phyloP scores from a whole-genome alignment of 2,113 vertebrate species.

The Eptesicus fuscus region DNA sequence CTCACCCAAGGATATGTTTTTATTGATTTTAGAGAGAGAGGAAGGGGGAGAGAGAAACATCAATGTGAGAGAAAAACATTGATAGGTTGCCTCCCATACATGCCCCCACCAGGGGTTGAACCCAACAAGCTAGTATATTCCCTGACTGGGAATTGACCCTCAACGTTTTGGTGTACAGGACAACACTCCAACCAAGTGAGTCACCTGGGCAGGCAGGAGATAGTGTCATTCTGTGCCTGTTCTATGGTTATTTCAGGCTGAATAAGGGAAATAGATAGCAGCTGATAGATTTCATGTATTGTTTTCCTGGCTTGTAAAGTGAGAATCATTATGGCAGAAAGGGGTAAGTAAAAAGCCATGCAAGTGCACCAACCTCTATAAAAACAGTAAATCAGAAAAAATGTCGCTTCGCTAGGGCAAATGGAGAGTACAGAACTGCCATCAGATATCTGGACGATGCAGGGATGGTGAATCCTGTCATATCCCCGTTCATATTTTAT shows the following conservation, averaged over 20 bases:
- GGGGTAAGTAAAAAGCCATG: background rate
- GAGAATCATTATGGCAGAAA: background rate
- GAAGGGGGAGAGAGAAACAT: no score
- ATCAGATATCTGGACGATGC: background rate
- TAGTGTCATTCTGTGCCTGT: background rate
- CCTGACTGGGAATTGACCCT: no score
- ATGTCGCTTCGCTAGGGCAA: background rate
- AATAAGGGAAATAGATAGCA: background rate
- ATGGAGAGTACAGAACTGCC: background rate
- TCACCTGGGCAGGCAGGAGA: background rate
- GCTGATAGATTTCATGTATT: background rate
- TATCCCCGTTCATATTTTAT: background rate
- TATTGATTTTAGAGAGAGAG: no score
- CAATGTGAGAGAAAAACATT: no score
- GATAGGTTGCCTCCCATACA: no score
- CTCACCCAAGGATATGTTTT: no score
- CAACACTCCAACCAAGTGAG: no score
- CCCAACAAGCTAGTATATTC: no score
- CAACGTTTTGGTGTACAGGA: no score
- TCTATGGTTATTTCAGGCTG: background rate
- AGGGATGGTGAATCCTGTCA: background rate
- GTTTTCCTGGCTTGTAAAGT: background rate
- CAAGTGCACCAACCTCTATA: background rate
- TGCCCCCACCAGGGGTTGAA: no score
- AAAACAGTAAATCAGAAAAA: background rate